Base-by-base conservation (phyloP, 1,140 invertebrate genomes). In the Nomia melanderi region DNA sequence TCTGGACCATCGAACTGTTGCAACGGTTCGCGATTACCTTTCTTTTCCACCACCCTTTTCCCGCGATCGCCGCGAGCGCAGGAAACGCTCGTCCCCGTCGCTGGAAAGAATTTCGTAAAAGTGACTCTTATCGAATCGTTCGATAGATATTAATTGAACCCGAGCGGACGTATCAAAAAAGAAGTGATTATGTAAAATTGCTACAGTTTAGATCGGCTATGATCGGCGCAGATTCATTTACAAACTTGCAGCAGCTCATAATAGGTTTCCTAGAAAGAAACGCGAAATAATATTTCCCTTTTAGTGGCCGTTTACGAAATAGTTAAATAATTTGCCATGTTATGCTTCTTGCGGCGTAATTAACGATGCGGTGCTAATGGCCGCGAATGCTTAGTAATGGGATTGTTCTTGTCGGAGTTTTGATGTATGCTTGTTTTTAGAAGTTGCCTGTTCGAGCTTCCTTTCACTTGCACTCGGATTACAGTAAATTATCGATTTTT, bases 11-110 rank as follows among this genome's bases (percentile, higher is more conserved):
- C 20, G 3, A 14, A n/a, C 39, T 31, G 57, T 83, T 79, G 50
- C 60, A 25, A 33, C 70, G 66, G 29, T 25, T 29, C 8, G 66
- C 60, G 69, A 81, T 82, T 66, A 44, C 53, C 54, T 33, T 12
- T 67, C 41, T 53, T 20, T 31, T 31, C 20, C 39, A 8, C n/a
- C 33, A n/a, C 39, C 23, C 59, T 11, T 39, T 11, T 36, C 2
- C 29, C 33, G 9, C 25, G 11, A 53, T 39, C 6, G 31, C 1
- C 7, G 4, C 6, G 60, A 29, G n/a, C 27, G 0, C 7, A 63
- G 70, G 31, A 72, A 72, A 5, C 33, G 9, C 0, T 25, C 2
- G n/a, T 12, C 20, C n/a, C 27, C 12, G 25, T 44, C 14, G 11
- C n/a, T 1, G 11, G 0, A 7, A 17, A 5, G 5, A 39, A 20